These are phyloP conservation scores for Neogale vison DNA, from an alignment of 2,113 vertebrate species.

Conservation along the genomic window DNA sequence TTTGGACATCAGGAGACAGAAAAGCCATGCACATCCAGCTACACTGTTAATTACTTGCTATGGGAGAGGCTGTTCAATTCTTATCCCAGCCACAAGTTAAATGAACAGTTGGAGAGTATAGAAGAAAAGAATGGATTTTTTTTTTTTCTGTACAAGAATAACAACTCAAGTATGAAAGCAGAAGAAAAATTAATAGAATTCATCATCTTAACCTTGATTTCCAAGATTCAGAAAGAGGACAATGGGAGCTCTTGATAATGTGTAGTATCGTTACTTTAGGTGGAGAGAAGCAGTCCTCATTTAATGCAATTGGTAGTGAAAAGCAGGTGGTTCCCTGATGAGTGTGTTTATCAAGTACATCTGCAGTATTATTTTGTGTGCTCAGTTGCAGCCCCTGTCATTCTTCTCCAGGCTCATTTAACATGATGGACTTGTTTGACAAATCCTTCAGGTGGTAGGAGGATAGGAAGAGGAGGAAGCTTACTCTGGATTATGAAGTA, in stretches of 20 bases:
- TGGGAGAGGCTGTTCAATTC: neutral
- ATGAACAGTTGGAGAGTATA: neutral
- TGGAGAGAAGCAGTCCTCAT: neutral
- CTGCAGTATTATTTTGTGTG: neutral
- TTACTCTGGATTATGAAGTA: slow-evolving; percentile 26
- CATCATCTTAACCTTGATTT: slow-evolving; percentile 56
- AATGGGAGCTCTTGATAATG: neutral
- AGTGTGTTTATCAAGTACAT: slow-evolving; percentile 64
- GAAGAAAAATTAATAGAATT: slow-evolving; percentile 41
- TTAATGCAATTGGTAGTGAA: neutral
- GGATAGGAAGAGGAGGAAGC: neutral
- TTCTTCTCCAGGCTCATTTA: slow-evolving; percentile 49
- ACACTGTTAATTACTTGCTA: slow-evolving; percentile 21
- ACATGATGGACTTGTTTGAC: slow-evolving; percentile 61
- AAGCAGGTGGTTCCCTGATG: slow-evolving; percentile 52
- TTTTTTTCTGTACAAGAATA: slow-evolving; percentile 9
- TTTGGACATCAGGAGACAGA: neutral
- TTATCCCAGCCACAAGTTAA: neutral
- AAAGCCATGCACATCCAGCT: neutral
- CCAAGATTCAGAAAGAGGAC: neutral
- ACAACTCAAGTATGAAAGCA: neutral
- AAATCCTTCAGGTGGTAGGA: slow-evolving; percentile 50
- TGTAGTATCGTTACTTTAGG: neutral
- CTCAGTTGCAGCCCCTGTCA: slow-evolving; percentile 63
- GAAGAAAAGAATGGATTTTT: neutral